These are phyloP conservation scores for Butorides virescens DNA, from an alignment of 2,113 vertebrate genomes.

Conservation along the genomic window DNA sequence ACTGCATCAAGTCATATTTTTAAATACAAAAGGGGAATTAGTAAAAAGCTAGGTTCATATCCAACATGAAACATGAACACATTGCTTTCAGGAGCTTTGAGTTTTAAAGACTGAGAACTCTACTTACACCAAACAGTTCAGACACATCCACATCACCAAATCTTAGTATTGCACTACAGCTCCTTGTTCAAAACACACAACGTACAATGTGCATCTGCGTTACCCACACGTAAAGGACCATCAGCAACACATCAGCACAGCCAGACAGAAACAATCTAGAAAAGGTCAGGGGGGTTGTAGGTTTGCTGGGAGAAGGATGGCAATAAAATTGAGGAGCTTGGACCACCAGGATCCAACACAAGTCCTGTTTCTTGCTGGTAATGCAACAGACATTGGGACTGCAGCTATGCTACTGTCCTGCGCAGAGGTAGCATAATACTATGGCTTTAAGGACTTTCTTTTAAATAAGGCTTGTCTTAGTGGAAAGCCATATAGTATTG, in stretches of 20 bases:
- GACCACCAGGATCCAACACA: neutral
- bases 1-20: neutral
- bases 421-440: neutral
- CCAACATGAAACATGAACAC: neutral
- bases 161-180: conserved; percentile 15
- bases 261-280: neutral
- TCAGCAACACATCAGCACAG: neutral
- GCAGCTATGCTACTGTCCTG: neutral
- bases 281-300: neutral
- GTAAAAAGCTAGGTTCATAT: neutral
- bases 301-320: neutral
- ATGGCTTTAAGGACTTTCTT: neutral
- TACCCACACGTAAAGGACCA: neutral
- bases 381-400: neutral
- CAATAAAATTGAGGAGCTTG: neutral
- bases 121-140: neutral
- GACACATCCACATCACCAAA: neutral
- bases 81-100: neutral
- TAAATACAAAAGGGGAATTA: conserved; percentile 1
- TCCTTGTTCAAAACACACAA: neutral
- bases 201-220: neutral
- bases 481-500: neutral
- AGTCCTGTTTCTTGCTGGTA: neutral
- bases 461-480: neutral
- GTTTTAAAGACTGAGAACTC: neutral